Percentiles rank a stretch among this genome's conserved stretches.
These are phyloP conservation scores for Hemithea aestivaria DNA, from an alignment of 2,888 invertebrate species.

Conservation along the genomic window DNA sequence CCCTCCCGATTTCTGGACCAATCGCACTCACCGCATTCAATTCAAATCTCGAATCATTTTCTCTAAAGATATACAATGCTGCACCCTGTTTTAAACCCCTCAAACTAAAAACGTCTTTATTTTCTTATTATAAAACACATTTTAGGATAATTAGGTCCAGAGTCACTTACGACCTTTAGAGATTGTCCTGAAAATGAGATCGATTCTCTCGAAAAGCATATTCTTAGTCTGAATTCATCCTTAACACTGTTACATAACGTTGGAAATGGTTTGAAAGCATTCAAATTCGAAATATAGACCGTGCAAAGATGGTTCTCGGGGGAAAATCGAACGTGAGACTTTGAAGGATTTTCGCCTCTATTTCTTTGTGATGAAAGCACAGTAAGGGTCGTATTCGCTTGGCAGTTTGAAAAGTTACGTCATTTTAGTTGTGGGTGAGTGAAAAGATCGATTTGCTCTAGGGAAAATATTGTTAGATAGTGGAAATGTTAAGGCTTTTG, in stretches of 20 bases:
- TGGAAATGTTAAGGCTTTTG: slow-evolving; percentile 12
- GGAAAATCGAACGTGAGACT: slow-evolving; percentile 55
- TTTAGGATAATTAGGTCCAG: slow-evolving; percentile 23
- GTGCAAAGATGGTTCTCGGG: slow-evolving; percentile 75
- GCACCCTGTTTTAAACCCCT: slow-evolving; percentile 43
- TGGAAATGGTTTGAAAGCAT: slow-evolving; percentile 25
- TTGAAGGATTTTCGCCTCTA: slow-evolving; percentile 40
- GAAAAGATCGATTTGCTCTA: slow-evolving; percentile 72
- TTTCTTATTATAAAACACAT: slow-evolving; percentile 25
- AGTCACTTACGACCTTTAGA: slow-evolving; percentile 41
- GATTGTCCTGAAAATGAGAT: slow-evolving; percentile 51
- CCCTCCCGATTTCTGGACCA: slow-evolving; percentile 47
- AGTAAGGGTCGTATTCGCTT: slow-evolving; percentile 36
- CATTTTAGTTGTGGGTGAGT: slow-evolving; percentile 37
- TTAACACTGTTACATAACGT: slow-evolving; percentile 21
- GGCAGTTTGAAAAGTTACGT: slow-evolving; percentile 28
- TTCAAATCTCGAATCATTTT: slow-evolving; percentile 58
- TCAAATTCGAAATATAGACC: slow-evolving; percentile 68
- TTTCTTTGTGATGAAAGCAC: neutral
- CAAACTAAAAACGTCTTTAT: slow-evolving; percentile 31
- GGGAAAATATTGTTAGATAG: slow-evolving; percentile 56
- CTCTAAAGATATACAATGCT: slow-evolving; percentile 58
- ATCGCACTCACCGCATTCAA: slow-evolving; percentile 43
- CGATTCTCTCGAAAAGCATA: slow-evolving; percentile 66
- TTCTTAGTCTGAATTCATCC: slow-evolving; percentile 26